Conservation (phyloP, 2,888 invertebrate genomes). For the Crepidodera aurea region DNA sequence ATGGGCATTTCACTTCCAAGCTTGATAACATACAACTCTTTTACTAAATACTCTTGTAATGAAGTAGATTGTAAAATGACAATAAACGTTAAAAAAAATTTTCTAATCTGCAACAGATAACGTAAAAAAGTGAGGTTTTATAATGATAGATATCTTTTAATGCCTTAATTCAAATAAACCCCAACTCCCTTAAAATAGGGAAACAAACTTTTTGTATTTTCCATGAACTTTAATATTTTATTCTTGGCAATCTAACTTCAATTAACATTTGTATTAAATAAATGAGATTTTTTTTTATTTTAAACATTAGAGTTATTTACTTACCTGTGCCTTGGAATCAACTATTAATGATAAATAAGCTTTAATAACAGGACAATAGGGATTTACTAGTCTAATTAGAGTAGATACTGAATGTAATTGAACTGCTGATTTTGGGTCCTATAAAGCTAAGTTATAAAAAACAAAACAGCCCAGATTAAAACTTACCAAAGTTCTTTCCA, state of each 20-base stretch:
- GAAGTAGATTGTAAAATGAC: too few species aligned
- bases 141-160: background rate
- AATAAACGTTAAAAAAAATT: too few species aligned
- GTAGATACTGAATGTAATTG: conserved; percentile 82
- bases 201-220: background rate
- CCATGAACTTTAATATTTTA: too few species aligned
- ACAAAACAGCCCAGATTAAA: too few species aligned
- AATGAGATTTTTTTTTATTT: too few species aligned
- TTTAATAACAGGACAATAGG: conserved; percentile 78
- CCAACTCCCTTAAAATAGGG: background rate
- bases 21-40: too few species aligned
- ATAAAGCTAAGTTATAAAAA: conserved; percentile 43
- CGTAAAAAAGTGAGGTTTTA: background rate
- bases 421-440: conserved; percentile 79
- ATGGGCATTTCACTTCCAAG: too few species aligned
- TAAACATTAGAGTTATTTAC: too few species aligned
- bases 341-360: conserved; percentile 78
- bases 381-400: conserved; percentile 77
- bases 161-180: background rate
- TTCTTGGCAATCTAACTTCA: too few species aligned
- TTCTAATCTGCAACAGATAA: conserved; percentile 41
- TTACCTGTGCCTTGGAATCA: conserved; percentile 73
- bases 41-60: too few species aligned
- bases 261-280: too few species aligned
- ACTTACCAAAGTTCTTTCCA: conserved; percentile 47